phyloP scores from a whole-genome alignment of 2,888 invertebrate genomes.

The Drosophila niveifrons region DNA sequence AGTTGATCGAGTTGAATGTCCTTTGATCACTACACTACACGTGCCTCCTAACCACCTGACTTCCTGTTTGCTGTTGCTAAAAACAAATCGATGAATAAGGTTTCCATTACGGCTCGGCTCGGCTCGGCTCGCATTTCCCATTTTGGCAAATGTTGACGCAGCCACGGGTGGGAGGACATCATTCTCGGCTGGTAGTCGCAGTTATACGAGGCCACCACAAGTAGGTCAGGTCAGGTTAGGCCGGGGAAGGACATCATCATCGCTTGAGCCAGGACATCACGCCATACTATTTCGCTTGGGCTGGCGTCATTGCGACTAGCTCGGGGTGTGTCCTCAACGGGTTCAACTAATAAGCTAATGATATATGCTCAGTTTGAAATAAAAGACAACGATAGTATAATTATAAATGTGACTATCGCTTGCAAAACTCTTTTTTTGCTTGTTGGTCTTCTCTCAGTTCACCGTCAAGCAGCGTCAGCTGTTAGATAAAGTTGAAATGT shows the following conservation, averaged over 20 bases:
- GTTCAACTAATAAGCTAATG: constrained; percentile 46
- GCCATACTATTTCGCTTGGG: constrained; percentile 46
- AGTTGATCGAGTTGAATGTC: constrained; percentile 74
- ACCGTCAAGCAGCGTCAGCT: not conserved
- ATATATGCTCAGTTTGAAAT: constrained; percentile 12
- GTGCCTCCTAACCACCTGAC: constrained; percentile 2
- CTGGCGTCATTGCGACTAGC: constrained; percentile 60
- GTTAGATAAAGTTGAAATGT: not conserved
- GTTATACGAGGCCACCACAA: constrained; percentile 53
- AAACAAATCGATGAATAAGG: constrained; percentile 66
- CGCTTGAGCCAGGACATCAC: constrained; percentile 46
- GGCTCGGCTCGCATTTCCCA: constrained; percentile 38
- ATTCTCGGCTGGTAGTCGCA: constrained; percentile 14
- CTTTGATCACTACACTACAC: constrained; percentile 35
- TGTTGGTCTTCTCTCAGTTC: not conserved
- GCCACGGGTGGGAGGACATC: constrained; percentile 9
- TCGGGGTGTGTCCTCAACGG: constrained; percentile 37
- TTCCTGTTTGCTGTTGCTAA: constrained; percentile 19
- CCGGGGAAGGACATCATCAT: constrained; percentile 10
- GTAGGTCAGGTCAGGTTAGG: constrained; percentile 68
- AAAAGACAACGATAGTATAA: not conserved
- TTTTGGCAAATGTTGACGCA: constrained; percentile 50
- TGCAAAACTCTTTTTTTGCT: not conserved
- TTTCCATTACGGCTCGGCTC: constrained; percentile 61
- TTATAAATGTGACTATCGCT: not conserved